phyloP scores from a whole-genome alignment of 1,140 invertebrate genomes.

The Ceratina australensis region DNA sequence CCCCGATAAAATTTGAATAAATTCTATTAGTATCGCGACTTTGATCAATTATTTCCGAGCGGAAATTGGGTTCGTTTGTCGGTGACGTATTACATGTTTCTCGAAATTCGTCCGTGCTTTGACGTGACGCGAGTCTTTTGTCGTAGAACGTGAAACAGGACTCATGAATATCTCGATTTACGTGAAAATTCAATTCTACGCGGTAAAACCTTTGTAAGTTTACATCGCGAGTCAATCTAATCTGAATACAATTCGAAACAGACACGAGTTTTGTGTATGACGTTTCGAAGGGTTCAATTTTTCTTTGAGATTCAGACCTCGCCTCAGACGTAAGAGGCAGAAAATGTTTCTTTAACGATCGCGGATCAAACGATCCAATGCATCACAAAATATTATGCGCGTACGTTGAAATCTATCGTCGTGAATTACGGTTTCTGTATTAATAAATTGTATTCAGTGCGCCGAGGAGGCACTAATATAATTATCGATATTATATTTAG shows the following conservation, averaged over 20 bases:
- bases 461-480: background rate
- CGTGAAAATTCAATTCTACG: slow-evolving; percentile 10
- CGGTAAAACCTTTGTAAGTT: slow-evolving; percentile 5
- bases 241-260: slow-evolving; percentile 3
- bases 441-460: background rate
- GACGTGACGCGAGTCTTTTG: background rate
- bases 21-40: too few relatives aligned
- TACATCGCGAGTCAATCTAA: background rate
- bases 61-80: slow-evolving; percentile 12
- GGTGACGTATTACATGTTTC: background rate
- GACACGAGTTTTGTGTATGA: background rate
- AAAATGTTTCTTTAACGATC: background rate
- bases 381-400: background rate
- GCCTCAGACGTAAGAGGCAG: too few relatives aligned
- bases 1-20: too few relatives aligned
- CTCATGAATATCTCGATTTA: slow-evolving; percentile 33
- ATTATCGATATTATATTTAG: background rate
- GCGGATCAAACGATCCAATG: background rate
- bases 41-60: too few relatives aligned
- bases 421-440: background rate
- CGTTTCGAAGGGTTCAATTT: background rate
- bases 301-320: background rate
- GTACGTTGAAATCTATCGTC: background rate
- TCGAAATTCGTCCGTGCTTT: background rate
- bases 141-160: background rate